phyloP scores from a whole-genome alignment of 2,113 vertebrate species.

The Symphodus melops region DNA sequence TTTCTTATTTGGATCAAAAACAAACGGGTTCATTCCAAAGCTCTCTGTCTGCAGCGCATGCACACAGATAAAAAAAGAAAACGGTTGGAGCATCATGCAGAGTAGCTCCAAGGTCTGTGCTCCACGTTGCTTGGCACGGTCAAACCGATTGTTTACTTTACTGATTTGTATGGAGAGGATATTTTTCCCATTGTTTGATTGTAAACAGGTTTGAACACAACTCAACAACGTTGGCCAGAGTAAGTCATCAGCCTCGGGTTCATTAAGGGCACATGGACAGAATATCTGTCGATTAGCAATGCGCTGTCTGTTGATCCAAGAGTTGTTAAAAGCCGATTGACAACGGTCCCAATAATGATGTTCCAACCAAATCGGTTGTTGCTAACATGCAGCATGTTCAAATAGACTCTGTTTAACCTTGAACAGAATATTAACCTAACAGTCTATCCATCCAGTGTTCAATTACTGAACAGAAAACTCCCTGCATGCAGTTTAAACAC shows the following conservation, averaged over 20 bases:
- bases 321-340: background rate
- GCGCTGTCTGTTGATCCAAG: conserved; percentile 10
- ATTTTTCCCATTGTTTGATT: conserved; percentile 52
- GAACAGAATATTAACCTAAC: background rate
- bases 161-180: conserved; percentile 57
- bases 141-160: conserved; percentile 73
- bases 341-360: background rate
- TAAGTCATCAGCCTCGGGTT: conserved; percentile 41
- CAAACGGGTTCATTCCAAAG: conserved; percentile 17
- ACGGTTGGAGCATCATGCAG: conserved; percentile 24
- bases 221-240: conserved; percentile 51
- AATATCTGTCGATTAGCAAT: conserved; percentile 12
- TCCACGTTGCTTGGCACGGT: conserved; percentile 49
- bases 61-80: conserved; percentile 7
- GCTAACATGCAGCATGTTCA: background rate
- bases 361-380: background rate
- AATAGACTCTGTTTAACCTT: no score
- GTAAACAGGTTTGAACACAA: conserved; percentile 50
- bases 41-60: conserved; percentile 16
- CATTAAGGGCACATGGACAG: conserved; percentile 5
- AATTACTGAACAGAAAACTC: no score
- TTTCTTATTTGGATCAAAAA: conserved; percentile 33
- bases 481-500: no score
- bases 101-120: conserved; percentile 42
- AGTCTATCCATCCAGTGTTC: background rate